Evolutionary conservation across 2,797 vertebrate genomes (phyloP).

Genomic region (Poeciliopsis infans): DNA sequence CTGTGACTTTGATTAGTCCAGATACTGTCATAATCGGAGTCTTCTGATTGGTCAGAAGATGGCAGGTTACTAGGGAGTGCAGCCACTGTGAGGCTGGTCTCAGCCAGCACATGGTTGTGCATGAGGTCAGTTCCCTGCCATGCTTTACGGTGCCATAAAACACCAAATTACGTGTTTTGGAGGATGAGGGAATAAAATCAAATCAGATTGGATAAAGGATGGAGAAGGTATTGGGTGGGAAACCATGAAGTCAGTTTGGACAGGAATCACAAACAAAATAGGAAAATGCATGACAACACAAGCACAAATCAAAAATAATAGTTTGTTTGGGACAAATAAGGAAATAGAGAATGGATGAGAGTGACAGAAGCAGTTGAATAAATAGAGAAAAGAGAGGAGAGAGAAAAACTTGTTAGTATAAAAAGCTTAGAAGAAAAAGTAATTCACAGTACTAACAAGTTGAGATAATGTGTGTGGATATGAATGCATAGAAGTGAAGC

Average conservation of each 20-base stretch:
- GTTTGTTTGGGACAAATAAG: not conserved
- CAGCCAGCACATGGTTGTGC: constrained; percentile 99
- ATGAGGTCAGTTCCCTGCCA: constrained; percentile 99
- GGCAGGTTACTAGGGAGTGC: constrained; percentile 88
- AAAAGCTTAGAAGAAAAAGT: constrained; percentile 40
- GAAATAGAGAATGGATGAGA: not conserved
- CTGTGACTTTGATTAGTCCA: constrained; percentile 98
- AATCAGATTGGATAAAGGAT: constrained; percentile 37
- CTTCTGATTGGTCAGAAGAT: constrained; percentile 92
- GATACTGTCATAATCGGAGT: constrained; percentile 99
- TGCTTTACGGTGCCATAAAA: constrained; percentile 77
- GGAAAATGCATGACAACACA: not conserved
- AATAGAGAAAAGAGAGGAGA: constrained; percentile 59
- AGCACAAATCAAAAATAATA: not conserved
- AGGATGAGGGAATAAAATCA: constrained; percentile 14
- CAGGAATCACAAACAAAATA: constrained; percentile 57
- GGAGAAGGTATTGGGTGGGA: constrained; percentile 16
- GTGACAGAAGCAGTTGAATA: constrained; percentile 10
- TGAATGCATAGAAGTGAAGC: not conserved
- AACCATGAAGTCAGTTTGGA: constrained; percentile 54
- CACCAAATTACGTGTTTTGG: constrained; percentile 12
- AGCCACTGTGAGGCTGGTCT: constrained; percentile 87
- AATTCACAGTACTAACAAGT: constrained; percentile 12
- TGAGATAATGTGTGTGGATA: not conserved
- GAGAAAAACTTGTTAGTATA: constrained; percentile 61